Evolutionary conservation across 2,888 invertebrate species (phyloP).

Genomic region (Philonicus albiceps): DNA sequence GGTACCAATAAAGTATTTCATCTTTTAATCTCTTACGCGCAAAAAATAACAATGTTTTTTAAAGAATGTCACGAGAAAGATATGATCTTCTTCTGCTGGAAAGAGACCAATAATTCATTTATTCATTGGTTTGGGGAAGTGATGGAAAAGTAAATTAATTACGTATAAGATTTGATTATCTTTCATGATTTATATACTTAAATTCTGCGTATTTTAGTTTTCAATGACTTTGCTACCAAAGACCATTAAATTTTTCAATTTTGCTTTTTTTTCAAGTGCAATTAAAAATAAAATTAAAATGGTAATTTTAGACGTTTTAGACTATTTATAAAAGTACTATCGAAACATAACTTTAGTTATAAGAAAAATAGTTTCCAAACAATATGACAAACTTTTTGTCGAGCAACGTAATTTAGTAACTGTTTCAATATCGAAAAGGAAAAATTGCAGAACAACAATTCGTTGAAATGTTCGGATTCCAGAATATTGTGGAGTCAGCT

Average conservation of each 20-base stretch:
- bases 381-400: not conserved
- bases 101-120: not conserved
- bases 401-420: not conserved
- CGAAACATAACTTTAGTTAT: not conserved
- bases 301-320: not conserved
- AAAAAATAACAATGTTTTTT: not conserved
- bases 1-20: not conserved
- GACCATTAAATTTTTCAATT: not conserved
- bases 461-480: not conserved
- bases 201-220: not conserved
- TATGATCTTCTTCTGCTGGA: not conserved
- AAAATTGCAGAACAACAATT: not conserved
- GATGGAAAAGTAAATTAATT: not conserved
- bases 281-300: not conserved
- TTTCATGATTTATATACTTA: not conserved
- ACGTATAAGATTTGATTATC: not conserved
- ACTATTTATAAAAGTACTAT: not conserved
- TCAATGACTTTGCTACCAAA: not conserved
- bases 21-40: not conserved
- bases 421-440: not conserved
- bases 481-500: not conserved
- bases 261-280: not conserved
- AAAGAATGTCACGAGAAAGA: not conserved
- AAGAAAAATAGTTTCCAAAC: not conserved
- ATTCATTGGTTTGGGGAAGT: not conserved